Evolutionary conservation across 2,113 vertebrate genomes (phyloP), one percentile per base, ranked within the genome.

Genomic region (Isichthys henryi): DNA sequence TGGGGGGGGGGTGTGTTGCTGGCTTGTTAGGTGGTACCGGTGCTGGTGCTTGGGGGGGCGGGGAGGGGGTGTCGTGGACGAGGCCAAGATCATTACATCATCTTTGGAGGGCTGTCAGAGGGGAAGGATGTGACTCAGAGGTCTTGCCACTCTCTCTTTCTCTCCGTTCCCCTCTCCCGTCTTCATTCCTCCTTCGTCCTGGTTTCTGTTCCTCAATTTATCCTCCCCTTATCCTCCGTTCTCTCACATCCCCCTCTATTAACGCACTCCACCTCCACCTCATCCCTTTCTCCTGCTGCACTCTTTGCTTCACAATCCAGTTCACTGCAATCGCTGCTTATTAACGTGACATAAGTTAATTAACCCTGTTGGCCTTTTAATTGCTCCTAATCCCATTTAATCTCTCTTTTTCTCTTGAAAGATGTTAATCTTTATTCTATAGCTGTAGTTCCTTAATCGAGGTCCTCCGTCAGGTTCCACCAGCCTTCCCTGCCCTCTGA

Each of bases 61-160:
- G 49, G 48, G n/a, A 11, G 46, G 77, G 80, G 80, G 46, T 17
- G 19, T n/a, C 2, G n/a, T 35, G 85, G 31, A 35, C 4, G 48
- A 5, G 21, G 85, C 96, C 96, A 97, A 96, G 95, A 50, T 91
- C 94, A 97, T 98, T 95, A 97, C 97, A 97, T 98, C 97, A 98
- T 95, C 96, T 93, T 93, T 97, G 96, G 97, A 97, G 85, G n/a
- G 19, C 35, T 35, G 49, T 87, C 50, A 87, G 50, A 87, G 48
- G 85, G 85, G 50, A 87, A 87, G 85, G 85, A 87, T 56, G 31
- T 87, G 85, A 87, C 49, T 87, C 85, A 87, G 85, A 87, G 50
- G 31, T 27, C 49, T 87, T 8, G 50, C 10, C 85, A 56, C 31
- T 53, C 50, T 87, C 27, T 87, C 27, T 91, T 93, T 92, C 91